These are phyloP conservation scores for Darevskia nairensis DNA, from an alignment of 2,797 vertebrate genomes.

Conservation along the genomic window DNA sequence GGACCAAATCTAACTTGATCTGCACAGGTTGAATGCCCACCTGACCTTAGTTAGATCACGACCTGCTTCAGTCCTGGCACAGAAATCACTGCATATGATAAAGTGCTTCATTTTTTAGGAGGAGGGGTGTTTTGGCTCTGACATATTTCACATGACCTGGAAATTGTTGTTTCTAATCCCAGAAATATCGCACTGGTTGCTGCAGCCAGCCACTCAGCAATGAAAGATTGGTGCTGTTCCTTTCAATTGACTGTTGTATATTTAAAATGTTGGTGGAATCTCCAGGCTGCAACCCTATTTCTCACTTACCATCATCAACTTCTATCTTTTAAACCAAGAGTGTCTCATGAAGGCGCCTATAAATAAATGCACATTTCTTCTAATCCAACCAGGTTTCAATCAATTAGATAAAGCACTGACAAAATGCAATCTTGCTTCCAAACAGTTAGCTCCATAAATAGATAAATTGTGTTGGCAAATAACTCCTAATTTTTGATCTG, in stretches of 20 bases:
- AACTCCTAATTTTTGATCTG: not conserved
- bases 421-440: not conserved
- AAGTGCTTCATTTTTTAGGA: not conserved
- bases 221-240: not conserved
- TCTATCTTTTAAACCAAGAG: conserved; percentile 4
- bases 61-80: not conserved
- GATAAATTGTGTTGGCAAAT: not conserved
- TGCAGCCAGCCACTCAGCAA: not conserved
- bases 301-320: not conserved
- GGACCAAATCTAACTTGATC: not conserved
- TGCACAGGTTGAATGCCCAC: not conserved
- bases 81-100: not conserved
- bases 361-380: not conserved
- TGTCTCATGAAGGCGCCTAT: not conserved
- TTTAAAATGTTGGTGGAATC: not conserved
- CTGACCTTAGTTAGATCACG: not conserved
- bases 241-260: not conserved
- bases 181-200: not conserved
- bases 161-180: not conserved
- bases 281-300: not conserved
- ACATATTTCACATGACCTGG: not conserved
- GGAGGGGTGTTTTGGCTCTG: not conserved
- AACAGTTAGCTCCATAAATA: not conserved
- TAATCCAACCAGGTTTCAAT: not conserved
- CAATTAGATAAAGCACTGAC: not conserved